Percentiles rank a stretch among this genome's conserved stretches.
phyloP scores from a whole-genome alignment of 2,113 vertebrate species.

The Pionites leucogaster region DNA sequence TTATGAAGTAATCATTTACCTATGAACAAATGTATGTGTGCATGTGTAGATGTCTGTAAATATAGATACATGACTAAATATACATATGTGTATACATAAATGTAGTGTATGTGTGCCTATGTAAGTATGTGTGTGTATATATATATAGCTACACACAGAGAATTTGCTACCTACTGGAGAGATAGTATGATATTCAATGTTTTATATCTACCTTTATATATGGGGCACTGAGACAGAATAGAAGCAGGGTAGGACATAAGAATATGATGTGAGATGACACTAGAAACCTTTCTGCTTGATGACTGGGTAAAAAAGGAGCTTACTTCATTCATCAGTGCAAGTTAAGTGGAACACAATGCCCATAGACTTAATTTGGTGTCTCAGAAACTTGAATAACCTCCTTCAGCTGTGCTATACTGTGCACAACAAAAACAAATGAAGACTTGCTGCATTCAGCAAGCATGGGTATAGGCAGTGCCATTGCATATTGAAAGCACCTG shows the following conservation, averaged over 20 bases:
- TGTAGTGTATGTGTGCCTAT: not conserved
- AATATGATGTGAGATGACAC: not conserved
- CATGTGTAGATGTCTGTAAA: not conserved
- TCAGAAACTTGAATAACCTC: not conserved
- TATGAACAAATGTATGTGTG: not conserved
- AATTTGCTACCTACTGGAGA: not conserved
- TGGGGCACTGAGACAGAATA: not conserved
- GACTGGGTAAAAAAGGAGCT: not conserved
- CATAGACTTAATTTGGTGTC: not conserved
- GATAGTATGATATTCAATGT: not conserved
- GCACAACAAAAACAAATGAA: not conserved
- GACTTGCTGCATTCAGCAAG: accelerated
- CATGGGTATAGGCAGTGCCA: not conserved
- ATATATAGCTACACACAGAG: not conserved
- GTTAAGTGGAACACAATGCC: not conserved
- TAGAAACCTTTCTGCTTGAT: not conserved
- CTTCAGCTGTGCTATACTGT: accelerated
- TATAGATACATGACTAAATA: not conserved
- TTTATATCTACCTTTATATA: not conserved
- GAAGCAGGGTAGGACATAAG: not conserved
- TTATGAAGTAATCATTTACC: not conserved
- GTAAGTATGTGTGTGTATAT: not conserved
- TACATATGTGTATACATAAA: not conserved
- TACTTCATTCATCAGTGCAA: not conserved
- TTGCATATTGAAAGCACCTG: not conserved